phyloP scores from a whole-genome alignment of 1,140 invertebrate species.

The Bilobella aurantiaca region DNA sequence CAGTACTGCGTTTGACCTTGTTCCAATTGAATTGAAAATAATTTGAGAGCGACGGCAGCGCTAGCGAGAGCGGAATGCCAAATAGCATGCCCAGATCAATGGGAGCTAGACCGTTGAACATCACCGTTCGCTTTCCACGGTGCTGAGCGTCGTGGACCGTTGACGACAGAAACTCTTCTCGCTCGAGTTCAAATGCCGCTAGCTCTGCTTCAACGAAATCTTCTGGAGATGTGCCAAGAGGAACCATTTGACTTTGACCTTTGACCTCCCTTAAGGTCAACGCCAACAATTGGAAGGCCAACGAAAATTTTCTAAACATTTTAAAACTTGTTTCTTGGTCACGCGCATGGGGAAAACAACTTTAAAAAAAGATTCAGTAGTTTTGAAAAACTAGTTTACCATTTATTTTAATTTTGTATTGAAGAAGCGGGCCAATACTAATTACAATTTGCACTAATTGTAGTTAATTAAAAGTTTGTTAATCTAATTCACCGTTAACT shows the following conservation, averaged over 20 bases:
- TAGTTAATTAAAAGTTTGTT: no score
- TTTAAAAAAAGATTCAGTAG: no score
- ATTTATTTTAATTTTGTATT: no score
- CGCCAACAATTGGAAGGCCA: no score
- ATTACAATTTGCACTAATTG: no score
- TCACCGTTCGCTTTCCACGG: conserved; percentile 12
- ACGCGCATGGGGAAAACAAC: no score
- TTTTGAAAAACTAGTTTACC: no score
- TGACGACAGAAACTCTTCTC: background rate
- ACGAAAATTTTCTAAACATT: background rate
- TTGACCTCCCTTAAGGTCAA: background rate
- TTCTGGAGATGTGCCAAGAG: background rate
- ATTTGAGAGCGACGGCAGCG: conserved; percentile 30
- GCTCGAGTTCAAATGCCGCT: background rate
- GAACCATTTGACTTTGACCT: background rate
- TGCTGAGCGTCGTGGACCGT: no score
- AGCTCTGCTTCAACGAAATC: background rate
- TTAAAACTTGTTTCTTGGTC: background rate
- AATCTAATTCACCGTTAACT: no score
- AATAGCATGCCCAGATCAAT: conserved; percentile 29
- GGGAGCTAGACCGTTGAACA: conserved; percentile 25
- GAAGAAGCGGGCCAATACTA: no score
- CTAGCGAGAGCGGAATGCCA: conserved; percentile 26
- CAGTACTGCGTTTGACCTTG: conserved; percentile 13
- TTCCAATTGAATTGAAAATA: conserved; percentile 24